Evolutionary conservation across 2,888 invertebrate species (phyloP), one percentile per base, ranked within the genome.

Genomic region (Mythimna vitellina): DNA sequence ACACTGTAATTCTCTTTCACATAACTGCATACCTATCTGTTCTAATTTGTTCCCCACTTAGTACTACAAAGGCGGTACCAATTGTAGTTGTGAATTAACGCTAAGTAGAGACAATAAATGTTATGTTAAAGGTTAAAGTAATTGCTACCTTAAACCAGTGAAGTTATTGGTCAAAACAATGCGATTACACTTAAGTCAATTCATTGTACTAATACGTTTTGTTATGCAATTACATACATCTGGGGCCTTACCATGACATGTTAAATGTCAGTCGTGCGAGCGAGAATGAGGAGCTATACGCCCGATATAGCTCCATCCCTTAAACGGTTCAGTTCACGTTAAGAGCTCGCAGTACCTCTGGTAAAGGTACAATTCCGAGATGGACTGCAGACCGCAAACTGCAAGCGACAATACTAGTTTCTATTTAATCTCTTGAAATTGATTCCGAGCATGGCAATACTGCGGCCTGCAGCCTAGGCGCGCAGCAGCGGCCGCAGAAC

Each of bases 51-150:
- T 54, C 46, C 66, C 1, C 56, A 56, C 17, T 69, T 62, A 32
- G 64, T 5, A 65, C 35, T 58, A 38, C 22, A 71, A 65, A 62
- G 57, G 61, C 68, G 76, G 78, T 54, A 46, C 65, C 63, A 65
- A 68, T 56, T 69, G 22, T 38, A 58, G 76, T 58, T 14, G 57
- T 46, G 10, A 73, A 69, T 80, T 51, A 20, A 51, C 54, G 22
- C 1, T 51, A 75, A 69, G 81, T 80, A 76, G 8, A 9, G 35
- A 9, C 51, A 62, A 10, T 70, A 57, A 74, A 70, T 46, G 58
- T 71, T 49, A 22, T 63, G 38, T 42, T 32, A 64, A 78, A 76
- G 63, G 72, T 64, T 22, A 53, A n/a, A 10, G 72, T 64, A 78
- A 78, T 58, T 71, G 53, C 17, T 53, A 64, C 56, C 61, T 71